These are phyloP conservation scores for Pristionchus entomophagus DNA, from an alignment of 2,888 invertebrate species.

Conservation along the genomic window DNA sequence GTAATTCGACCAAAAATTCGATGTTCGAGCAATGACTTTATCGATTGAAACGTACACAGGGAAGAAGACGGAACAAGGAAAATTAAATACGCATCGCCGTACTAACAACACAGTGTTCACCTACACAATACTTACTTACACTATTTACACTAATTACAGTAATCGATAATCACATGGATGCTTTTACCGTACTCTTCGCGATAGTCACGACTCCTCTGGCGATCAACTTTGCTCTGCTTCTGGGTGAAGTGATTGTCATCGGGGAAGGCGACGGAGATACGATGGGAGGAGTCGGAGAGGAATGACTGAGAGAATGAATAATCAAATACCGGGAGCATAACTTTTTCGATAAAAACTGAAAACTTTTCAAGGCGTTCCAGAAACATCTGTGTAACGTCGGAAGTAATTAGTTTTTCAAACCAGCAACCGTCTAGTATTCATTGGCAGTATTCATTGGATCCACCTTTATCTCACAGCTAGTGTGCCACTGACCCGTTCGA, in stretches of 20 bases:
- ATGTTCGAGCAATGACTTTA: background rate
- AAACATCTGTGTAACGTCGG: no score
- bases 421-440: no score
- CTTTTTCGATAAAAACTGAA: no score
- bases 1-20: background rate
- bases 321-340: no score
- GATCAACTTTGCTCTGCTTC: constrained; percentile 48
- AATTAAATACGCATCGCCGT: background rate
- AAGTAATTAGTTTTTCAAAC: no score
- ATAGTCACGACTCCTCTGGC: constrained; percentile 43
- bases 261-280: constrained; percentile 46
- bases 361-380: no score
- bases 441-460: background rate
- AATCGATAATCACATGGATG: background rate
- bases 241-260: constrained; percentile 52
- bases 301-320: background rate
- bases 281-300: background rate
- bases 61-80: background rate
- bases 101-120: no score
- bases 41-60: background rate
- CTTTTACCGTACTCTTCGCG: constrained; percentile 11
- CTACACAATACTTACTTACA: no score
- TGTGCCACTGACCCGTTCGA: background rate
- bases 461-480: background rate
- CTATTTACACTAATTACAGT: background rate